Conservation (phyloP, 1,140 invertebrate genomes). For the Pseudomyrmex dendroicus region DNA sequence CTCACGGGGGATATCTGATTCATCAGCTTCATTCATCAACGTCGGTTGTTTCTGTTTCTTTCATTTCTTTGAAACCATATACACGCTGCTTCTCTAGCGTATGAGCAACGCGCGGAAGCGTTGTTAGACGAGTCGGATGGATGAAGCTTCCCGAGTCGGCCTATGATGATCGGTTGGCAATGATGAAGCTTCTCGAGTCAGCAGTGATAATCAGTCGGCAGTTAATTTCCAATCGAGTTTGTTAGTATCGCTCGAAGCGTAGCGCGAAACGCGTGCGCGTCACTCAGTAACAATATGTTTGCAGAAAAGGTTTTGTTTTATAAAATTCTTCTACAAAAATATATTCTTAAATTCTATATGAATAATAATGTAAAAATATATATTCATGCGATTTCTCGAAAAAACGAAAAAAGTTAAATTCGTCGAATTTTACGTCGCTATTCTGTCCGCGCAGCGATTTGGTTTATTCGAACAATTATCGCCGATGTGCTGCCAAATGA, state of each 20-base stretch:
- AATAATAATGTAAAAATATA: too few relatives aligned
- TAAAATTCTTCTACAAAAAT: too few relatives aligned
- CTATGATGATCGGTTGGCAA: constrained; percentile 41
- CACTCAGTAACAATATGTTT: too few relatives aligned
- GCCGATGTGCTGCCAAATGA: background rate
- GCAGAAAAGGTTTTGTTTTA: too few relatives aligned
- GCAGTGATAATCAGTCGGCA: constrained; percentile 41
- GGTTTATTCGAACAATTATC: constrained; percentile 12
- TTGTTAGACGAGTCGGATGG: constrained; percentile 42
- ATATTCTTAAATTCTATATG: too few relatives aligned
- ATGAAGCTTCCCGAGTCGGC: constrained; percentile 29
- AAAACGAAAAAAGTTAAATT: background rate
- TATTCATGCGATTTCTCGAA: background rate
- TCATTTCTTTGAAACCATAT: constrained; percentile 75
- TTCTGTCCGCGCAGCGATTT: background rate
- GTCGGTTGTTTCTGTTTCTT: constrained; percentile 74
- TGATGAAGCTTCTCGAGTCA: constrained; percentile 23
- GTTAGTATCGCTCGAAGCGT: constrained; percentile 10
- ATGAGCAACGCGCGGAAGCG: constrained; percentile 66
- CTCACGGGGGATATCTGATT: constrained; percentile 73
- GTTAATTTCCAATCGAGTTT: constrained; percentile 51
- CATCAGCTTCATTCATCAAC: constrained; percentile 77
- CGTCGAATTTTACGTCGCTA: background rate
- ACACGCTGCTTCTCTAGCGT: constrained; percentile 60
- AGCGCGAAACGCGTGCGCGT: background rate